Evolutionary conservation across 2,797 vertebrate genomes (phyloP).

Genomic region (Semotilus atromaculatus): DNA sequence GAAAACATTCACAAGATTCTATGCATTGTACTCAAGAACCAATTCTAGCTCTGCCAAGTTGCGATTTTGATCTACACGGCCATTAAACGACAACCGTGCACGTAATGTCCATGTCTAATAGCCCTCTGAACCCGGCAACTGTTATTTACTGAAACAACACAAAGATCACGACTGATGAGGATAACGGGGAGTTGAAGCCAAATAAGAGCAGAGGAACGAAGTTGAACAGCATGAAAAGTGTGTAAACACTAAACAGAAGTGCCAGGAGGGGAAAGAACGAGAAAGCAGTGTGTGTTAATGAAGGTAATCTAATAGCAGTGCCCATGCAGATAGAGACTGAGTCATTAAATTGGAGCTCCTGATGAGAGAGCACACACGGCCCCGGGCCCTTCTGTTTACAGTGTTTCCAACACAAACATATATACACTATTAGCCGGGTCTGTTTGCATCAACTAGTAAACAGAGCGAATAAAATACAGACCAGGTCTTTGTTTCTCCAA

Average conservation of each 20-base stretch:
- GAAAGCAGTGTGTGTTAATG: slow-evolving; percentile 41
- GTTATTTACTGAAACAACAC: slow-evolving; percentile 48
- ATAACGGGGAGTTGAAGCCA: slow-evolving; percentile 27
- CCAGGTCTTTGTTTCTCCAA: slow-evolving; percentile 58
- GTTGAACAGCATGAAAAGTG: slow-evolving; percentile 44
- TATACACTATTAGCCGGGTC: slow-evolving; percentile 42
- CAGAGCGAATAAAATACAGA: slow-evolving; percentile 48
- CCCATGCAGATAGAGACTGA: slow-evolving; percentile 45
- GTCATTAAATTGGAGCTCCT: slow-evolving; percentile 61
- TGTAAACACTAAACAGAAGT: slow-evolving; percentile 46
- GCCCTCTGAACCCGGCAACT: slow-evolving; percentile 46
- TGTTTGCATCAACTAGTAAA: slow-evolving; percentile 55
- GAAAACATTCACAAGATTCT: slow-evolving; percentile 50
- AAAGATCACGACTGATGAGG: slow-evolving; percentile 29
- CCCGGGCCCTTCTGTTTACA: slow-evolving; percentile 58
- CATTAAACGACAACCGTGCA: slow-evolving; percentile 56
- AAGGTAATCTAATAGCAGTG: slow-evolving; percentile 31
- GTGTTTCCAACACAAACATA: slow-evolving; percentile 36
- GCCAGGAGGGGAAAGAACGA: slow-evolving; percentile 25
- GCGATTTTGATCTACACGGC: slow-evolving; percentile 52
- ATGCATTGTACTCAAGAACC: slow-evolving; percentile 39
- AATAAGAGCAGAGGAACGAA: slow-evolving; percentile 39
- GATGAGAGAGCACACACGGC: slow-evolving; percentile 62
- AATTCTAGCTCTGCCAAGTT: slow-evolving; percentile 51
- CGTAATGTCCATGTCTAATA: slow-evolving; percentile 59